Base-by-base conservation (phyloP, 2,888 invertebrate genomes). In the Galerucella pusilla region DNA sequence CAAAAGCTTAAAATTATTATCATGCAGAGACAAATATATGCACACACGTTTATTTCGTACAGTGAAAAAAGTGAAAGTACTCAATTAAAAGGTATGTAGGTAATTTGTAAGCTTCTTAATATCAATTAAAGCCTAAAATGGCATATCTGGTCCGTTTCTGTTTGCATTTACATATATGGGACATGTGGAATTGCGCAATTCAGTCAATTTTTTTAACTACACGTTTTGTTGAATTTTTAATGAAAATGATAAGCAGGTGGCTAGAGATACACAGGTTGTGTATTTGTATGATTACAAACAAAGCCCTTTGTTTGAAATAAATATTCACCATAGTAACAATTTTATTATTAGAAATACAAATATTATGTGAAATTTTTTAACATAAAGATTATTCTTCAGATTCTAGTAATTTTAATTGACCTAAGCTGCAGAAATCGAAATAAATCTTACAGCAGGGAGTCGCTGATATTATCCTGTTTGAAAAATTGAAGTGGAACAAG, bases 151-250 rank as follows among this genome's bases (percentile, higher is more conserved):
- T 14, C 28, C 35, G 6, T 28, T 61, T 61, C 28, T 28, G 28
- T 61, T 12, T 28, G 35, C 35, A 42, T 42, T 42, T 9, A 42
- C 35, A 42, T 42, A 42, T 61, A 14, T 12, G 12, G 25, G 61
- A 61, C 61, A 61, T 61, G 61, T 61, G 61, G n/a, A 61, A 61
- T 61, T 35, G 61, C 61, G 28, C 61, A 61, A 61, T 61, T 61
- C 35, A 28, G 61, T 61, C 9, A 42, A 42, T 42, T 42, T 28
- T 61, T 42, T 28, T 14, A 61, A 61, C 5, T 61, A 9, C n/a
- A 61, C 10, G 61, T 70, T 70, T n/a, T 63, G 63, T 28, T 63
- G 70, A 70, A 70, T 70, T 70, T 70, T 70, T 70, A 63, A 70
- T 60, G 35, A 64, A 63, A 52, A 6, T 9, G 35, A 42, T 52